These are phyloP conservation scores for Galagoides demidoff DNA, from an alignment of 2,797 vertebrate species.

Conservation along the genomic window DNA sequence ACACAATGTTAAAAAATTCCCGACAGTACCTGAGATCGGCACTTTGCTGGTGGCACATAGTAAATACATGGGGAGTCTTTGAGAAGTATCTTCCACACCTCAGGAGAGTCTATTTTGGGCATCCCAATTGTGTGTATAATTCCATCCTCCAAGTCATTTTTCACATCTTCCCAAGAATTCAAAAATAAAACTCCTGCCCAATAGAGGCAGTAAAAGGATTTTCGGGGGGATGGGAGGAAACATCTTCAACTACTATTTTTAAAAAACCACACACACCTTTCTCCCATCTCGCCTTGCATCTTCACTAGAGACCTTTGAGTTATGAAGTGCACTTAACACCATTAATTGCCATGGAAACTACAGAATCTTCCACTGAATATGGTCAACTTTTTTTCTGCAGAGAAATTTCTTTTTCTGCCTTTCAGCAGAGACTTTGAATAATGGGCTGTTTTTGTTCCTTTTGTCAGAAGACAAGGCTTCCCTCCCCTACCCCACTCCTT, in stretches of 20 bases:
- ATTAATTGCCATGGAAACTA: slow-evolving; percentile 85
- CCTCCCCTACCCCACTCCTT: background rate
- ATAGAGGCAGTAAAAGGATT: slow-evolving; percentile 61
- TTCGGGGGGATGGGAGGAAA: slow-evolving; percentile 30
- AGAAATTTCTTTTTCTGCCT: background rate
- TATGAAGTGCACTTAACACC: slow-evolving; percentile 77
- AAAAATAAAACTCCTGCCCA: slow-evolving; percentile 61
- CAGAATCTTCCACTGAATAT: slow-evolving; percentile 66
- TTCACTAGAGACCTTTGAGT: slow-evolving; percentile 73
- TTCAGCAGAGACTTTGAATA: slow-evolving; percentile 70
- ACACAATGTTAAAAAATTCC: fast-evolving
- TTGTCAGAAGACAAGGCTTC: background rate
- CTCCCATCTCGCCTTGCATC: slow-evolving; percentile 40
- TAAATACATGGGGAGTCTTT: background rate
- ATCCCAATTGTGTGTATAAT: slow-evolving; percentile 17
- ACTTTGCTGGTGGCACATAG: background rate
- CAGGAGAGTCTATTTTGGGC: background rate
- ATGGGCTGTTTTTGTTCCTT: slow-evolving; percentile 49
- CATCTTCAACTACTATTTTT: slow-evolving; percentile 69
- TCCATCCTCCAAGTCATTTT: slow-evolving; percentile 57
- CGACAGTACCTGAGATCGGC: no score
- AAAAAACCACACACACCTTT: slow-evolving; percentile 57
- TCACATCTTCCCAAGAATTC: slow-evolving; percentile 61
- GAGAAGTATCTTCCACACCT: background rate
- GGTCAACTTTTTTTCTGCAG: slow-evolving; percentile 71